Evolutionary conservation across 2,888 invertebrate species (phyloP).

Genomic region (Chromoteleia sp.): DNA sequence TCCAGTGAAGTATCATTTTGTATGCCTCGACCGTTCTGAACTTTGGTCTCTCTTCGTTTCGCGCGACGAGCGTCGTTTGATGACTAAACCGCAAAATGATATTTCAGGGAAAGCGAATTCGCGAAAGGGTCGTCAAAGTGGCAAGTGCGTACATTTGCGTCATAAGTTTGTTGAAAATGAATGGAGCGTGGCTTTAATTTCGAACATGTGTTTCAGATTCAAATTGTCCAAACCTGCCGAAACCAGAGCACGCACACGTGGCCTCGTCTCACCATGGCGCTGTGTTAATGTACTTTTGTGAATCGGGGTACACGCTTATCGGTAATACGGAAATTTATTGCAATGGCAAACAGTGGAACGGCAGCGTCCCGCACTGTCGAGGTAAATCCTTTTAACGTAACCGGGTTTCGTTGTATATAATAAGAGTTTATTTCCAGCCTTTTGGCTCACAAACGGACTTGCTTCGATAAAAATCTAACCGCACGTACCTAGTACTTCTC

Average conservation of each 20-base stretch:
- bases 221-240: slow-evolving; percentile 86
- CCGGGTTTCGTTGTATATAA: slow-evolving; percentile 12
- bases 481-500: too few relatives aligned
- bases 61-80: too few relatives aligned
- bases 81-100: too few relatives aligned
- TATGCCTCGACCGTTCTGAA: too few relatives aligned
- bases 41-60: too few relatives aligned
- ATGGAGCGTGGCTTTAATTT: not conserved
- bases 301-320: slow-evolving; percentile 87
- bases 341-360: slow-evolving; percentile 90
- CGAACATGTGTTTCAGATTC: slow-evolving; percentile 84
- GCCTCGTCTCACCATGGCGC: slow-evolving; percentile 86
- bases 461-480: too few relatives aligned
- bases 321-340: slow-evolving; percentile 89
- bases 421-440: too few relatives aligned
- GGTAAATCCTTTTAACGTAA: slow-evolving; percentile 83
- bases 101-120: too few relatives aligned
- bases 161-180: not conserved
- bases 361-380: slow-evolving; percentile 88
- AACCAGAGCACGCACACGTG: slow-evolving; percentile 86
- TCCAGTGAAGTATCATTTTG: not conserved
- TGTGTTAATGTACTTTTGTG: slow-evolving; percentile 88
- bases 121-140: too few relatives aligned
- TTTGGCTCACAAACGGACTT: too few relatives aligned
- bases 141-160: too few relatives aligned